Percentiles rank a stretch among this genome's conserved stretches.
These are phyloP conservation scores for Sebastes schlegelii DNA, from an alignment of 2,113 vertebrate species.

Conservation along the genomic window DNA sequence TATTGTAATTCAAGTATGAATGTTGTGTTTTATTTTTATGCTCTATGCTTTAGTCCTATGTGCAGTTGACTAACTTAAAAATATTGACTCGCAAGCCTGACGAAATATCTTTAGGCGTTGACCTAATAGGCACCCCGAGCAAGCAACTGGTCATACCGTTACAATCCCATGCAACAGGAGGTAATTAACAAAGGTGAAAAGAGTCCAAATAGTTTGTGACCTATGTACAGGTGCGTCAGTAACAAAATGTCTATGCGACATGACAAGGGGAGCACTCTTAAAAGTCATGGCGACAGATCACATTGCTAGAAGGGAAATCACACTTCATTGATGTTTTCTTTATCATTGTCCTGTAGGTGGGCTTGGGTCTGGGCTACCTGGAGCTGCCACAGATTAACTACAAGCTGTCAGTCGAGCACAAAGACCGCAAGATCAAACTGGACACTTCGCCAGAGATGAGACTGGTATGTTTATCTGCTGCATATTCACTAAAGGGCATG, in stretches of 20 bases:
- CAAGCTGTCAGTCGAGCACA: slow-evolving; percentile 96
- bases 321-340: background rate
- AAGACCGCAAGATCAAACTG: slow-evolving; percentile 89
- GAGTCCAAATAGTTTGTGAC: background rate
- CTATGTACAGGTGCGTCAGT: too few relatives aligned
- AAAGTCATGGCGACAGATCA: background rate
- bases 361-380: slow-evolving; percentile 95
- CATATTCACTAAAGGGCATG: background rate
- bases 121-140: too few relatives aligned
- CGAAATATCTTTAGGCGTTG: too few relatives aligned
- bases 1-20: too few relatives aligned
- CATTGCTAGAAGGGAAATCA: background rate
- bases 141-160: too few relatives aligned
- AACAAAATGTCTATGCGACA: background rate
- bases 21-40: too few relatives aligned
- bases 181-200: background rate
- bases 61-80: too few relatives aligned
- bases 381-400: slow-evolving; percentile 99
- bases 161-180: too few relatives aligned
- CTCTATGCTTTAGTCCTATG: too few relatives aligned
- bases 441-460: slow-evolving; percentile 92
- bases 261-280: too few relatives aligned
- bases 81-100: too few relatives aligned
- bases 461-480: slow-evolving; percentile 84
- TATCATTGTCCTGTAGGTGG: slow-evolving; percentile 84